A percentile compares a stretch with the other conserved stretches of the same genome.
phyloP scores from a whole-genome alignment of 2,113 vertebrate species.

The Apteryx owenii region DNA sequence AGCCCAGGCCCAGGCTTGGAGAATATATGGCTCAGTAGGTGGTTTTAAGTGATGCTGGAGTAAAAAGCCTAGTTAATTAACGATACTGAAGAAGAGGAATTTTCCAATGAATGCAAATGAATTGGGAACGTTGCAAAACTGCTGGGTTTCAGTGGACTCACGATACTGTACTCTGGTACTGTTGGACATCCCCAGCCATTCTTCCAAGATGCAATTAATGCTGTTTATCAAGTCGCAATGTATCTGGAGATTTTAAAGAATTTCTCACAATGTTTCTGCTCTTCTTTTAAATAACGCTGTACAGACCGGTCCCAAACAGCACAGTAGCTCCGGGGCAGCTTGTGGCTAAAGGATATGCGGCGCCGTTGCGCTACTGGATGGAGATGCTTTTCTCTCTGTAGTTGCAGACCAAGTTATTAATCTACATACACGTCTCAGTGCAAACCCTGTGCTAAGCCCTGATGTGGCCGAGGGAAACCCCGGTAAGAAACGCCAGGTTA shows the following conservation, averaged over 20 bases:
- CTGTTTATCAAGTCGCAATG: accelerated
- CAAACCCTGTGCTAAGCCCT: not conserved
- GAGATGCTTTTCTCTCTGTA: not conserved
- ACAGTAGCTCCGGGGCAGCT: not conserved
- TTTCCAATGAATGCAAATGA: not conserved
- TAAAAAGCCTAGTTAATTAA: not conserved
- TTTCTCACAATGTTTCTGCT: not conserved
- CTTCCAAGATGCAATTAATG: not conserved
- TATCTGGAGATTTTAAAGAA: not conserved
- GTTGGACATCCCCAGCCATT: not conserved
- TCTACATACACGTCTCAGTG: not conserved
- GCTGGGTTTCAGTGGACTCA: not conserved
- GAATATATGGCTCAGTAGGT: not conserved
- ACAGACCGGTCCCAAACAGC: not conserved
- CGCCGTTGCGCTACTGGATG: accelerated
- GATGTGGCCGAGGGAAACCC: not conserved
- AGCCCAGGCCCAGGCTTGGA: not conserved
- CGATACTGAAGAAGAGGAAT: not conserved
- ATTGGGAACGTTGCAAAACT: not conserved
- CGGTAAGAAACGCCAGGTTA: not conserved
- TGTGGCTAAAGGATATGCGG: not conserved
- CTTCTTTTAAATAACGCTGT: accelerated
- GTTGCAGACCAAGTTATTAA: not conserved
- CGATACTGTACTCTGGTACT: not conserved
- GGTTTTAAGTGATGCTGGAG: not conserved